Conservation (phyloP, 2,113 vertebrate species). For the Drymodes brunneopygia region DNA sequence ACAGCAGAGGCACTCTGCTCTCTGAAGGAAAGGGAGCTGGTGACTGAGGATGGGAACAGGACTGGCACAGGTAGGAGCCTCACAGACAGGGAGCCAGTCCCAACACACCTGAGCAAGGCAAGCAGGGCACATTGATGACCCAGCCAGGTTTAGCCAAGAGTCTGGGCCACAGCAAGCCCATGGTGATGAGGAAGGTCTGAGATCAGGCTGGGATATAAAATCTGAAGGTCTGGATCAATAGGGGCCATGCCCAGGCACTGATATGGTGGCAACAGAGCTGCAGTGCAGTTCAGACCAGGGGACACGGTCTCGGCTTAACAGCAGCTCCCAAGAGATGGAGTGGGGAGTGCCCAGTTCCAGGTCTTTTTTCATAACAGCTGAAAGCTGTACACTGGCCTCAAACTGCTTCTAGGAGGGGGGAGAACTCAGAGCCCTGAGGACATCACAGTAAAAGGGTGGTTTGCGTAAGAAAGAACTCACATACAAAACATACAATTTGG, state of each 20-base stretch:
- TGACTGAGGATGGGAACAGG: neutral
- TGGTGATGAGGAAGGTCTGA: neutral
- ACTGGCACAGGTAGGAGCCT: neutral
- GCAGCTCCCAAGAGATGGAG: neutral
- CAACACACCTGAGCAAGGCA: neutral
- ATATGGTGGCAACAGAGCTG: neutral
- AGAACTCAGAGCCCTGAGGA: neutral
- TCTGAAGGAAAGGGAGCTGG: neutral
- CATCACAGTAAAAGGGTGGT: neutral
- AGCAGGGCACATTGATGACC: neutral
- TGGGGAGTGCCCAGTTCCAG: neutral
- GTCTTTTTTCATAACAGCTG: neutral
- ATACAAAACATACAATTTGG: neutral
- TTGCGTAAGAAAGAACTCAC: neutral
- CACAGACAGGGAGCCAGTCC: accelerated
- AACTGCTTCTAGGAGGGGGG: neutral
- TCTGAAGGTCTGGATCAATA: neutral
- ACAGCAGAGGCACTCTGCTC: neutral
- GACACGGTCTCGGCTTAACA: neutral
- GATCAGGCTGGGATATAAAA: neutral
- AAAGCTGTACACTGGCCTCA: neutral
- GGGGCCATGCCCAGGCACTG: neutral
- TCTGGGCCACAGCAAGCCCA: neutral
- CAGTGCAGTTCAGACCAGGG: neutral
- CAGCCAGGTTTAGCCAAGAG: neutral